A percentile compares a stretch with the other conserved stretches of the same genome.
Evolutionary conservation across 1,140 invertebrate genomes (phyloP).

Genomic region (Scaptomyza graminum): DNA sequence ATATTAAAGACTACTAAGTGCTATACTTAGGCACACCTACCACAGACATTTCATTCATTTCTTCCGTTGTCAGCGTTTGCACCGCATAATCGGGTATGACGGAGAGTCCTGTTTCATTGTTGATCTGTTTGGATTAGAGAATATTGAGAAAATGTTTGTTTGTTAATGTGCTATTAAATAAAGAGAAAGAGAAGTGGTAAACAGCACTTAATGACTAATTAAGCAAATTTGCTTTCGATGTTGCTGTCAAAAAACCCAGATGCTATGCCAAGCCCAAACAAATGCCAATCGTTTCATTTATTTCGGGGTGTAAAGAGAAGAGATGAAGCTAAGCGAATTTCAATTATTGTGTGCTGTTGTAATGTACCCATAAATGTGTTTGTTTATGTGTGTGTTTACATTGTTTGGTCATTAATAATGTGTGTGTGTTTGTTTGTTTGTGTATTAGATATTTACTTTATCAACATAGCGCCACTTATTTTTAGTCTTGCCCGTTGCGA

Average conservation of each 20-base stretch:
- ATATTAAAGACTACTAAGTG: neutral
- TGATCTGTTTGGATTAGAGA: slow-evolving; percentile 57
- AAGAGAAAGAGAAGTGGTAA: neutral
- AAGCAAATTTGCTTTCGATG: slow-evolving; percentile 15
- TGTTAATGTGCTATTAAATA: neutral
- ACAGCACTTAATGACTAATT: slow-evolving; percentile 21
- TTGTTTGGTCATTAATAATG: slow-evolving; percentile 26
- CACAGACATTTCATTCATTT: slow-evolving; percentile 82
- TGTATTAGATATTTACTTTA: slow-evolving; percentile 80
- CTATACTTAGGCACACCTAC: slow-evolving; percentile 23
- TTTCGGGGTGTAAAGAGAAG: neutral
- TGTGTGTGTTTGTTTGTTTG: slow-evolving; percentile 31
- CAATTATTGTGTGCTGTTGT: slow-evolving; percentile 16
- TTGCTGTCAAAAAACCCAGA: slow-evolving; percentile 1
- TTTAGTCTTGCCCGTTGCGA: slow-evolving; percentile 80
- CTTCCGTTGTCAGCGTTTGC: slow-evolving; percentile 72
- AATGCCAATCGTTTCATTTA: slow-evolving; percentile 37
- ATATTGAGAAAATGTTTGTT: neutral
- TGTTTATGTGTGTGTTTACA: slow-evolving; percentile 20
- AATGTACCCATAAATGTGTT: neutral
- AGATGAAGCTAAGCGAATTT: slow-evolving; percentile 13
- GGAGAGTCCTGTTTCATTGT: slow-evolving; percentile 77
- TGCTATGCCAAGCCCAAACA: slow-evolving; percentile 30
- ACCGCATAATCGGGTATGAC: slow-evolving; percentile 79
- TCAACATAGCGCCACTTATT: slow-evolving; percentile 83